Evolutionary conservation across 2,797 vertebrate genomes (phyloP).

Genomic region (Hippopotamyrus pictus): DNA sequence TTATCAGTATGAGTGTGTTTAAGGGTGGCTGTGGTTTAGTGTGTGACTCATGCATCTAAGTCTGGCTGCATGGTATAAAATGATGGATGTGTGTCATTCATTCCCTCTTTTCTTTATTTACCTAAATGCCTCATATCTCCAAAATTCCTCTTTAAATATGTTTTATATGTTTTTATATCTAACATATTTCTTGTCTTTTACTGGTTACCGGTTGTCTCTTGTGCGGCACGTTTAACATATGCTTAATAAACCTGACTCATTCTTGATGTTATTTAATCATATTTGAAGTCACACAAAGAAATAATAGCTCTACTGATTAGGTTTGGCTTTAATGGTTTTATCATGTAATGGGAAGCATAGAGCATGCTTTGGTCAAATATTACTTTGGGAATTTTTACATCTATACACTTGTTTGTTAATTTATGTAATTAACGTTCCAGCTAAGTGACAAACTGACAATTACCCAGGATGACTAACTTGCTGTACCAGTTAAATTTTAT

Average conservation of each 20-base stretch:
- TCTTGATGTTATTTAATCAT: background rate
- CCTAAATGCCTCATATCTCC: background rate
- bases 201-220: background rate
- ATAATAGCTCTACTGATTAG: background rate
- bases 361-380: background rate
- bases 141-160: background rate
- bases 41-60: background rate
- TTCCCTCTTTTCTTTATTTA: background rate
- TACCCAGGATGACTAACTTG: background rate
- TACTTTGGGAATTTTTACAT: background rate
- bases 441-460: background rate
- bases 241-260: background rate
- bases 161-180: background rate
- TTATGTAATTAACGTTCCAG: background rate
- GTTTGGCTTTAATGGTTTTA: background rate
- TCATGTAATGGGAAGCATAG: background rate
- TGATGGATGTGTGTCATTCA: background rate
- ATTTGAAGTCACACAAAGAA: background rate
- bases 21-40: background rate
- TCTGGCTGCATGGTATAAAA: background rate
- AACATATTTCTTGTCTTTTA: background rate
- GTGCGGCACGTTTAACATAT: background rate
- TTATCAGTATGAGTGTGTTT: background rate
- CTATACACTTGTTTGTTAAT: background rate
- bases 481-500: background rate